Percentiles rank a stretch among this genome's conserved stretches.
These are phyloP conservation scores for Drosophila infuscata DNA, from an alignment of 2,888 invertebrate species.

Conservation along the genomic window DNA sequence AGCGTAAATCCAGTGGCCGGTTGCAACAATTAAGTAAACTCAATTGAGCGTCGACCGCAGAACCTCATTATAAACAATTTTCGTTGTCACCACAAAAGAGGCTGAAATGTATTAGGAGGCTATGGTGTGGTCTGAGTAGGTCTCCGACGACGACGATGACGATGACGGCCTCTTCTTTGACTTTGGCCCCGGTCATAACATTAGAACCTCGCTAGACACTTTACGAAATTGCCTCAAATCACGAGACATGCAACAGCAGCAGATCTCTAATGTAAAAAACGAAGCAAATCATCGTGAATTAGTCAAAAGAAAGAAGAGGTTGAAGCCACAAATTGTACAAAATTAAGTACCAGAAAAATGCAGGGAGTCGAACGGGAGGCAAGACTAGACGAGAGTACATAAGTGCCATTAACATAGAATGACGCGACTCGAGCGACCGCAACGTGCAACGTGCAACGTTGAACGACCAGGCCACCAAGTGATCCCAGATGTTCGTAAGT, in stretches of 20 bases:
- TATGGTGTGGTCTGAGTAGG: conserved; percentile 46
- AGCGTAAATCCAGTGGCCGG: conserved; percentile 80
- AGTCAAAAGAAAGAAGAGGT: conserved; percentile 48
- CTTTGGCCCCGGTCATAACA: conserved; percentile 65
- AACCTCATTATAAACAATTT: conserved; percentile 79
- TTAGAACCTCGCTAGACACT: conserved; percentile 82
- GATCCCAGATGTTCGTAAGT: conserved; percentile 44
- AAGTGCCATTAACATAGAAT: conserved; percentile 66
- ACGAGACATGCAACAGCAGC: conserved; percentile 47
- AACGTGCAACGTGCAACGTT: not conserved
- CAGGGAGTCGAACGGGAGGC: conserved; percentile 29
- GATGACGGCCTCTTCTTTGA: conserved; percentile 14
- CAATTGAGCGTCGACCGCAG: conserved; percentile 67
- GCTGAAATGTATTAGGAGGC: conserved; percentile 65
- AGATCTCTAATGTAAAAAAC: conserved; percentile 17
- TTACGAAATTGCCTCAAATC: conserved; percentile 80
- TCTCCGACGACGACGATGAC: not conserved
- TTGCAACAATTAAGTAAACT: conserved; percentile 68
- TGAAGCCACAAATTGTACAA: conserved; percentile 62
- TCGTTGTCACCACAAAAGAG: conserved; percentile 62
- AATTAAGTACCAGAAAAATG: conserved; percentile 62
- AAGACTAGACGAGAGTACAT: conserved; percentile 29
- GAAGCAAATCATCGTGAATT: conserved; percentile 67
- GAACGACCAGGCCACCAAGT: conserved; percentile 23
- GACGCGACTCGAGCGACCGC: conserved; percentile 30